phyloP scores from a whole-genome alignment of 2,888 invertebrate species.

The Anoplius nigerrimus region DNA sequence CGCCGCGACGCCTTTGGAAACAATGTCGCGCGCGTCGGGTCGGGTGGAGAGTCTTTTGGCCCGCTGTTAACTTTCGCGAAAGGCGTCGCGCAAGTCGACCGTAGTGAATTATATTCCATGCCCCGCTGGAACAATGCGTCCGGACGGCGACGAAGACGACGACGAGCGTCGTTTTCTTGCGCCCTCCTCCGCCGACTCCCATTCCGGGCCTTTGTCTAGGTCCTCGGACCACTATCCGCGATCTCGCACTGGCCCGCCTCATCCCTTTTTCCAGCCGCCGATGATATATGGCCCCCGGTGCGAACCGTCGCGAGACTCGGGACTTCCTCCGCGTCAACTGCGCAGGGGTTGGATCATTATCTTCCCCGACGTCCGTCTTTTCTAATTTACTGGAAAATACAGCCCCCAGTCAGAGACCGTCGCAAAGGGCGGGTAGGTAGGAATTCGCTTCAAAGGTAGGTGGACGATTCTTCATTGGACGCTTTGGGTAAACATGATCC shows the following conservation, averaged over 20 bases:
- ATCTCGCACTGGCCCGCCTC: background rate
- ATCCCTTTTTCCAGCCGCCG: background rate
- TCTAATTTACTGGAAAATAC: too few relatives aligned
- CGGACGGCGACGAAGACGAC: constrained; percentile 23
- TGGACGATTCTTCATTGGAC: too few relatives aligned
- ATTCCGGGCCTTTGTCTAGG: background rate
- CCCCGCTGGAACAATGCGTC: constrained; percentile 34
- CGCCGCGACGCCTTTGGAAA: constrained; percentile 4
- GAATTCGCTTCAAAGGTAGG: too few relatives aligned
- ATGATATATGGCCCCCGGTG: too few relatives aligned
- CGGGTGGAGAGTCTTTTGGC: background rate
- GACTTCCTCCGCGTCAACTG: too few relatives aligned
- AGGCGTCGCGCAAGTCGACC: constrained; percentile 25
- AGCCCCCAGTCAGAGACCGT: too few relatives aligned
- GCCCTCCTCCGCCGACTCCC: background rate
- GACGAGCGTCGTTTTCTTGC: constrained; percentile 9
- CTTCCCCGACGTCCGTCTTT: too few relatives aligned
- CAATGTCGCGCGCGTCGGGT: constrained; percentile 5
- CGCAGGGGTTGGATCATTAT: too few relatives aligned
- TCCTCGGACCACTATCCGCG: background rate
- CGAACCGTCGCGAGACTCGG: too few relatives aligned
- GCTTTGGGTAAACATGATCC: too few relatives aligned
- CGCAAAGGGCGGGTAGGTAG: too few relatives aligned
- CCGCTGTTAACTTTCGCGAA: background rate
- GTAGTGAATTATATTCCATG: constrained; percentile 44